phyloP scores from a whole-genome alignment of 2,888 invertebrate genomes.

The Gryllus longicercus region DNA sequence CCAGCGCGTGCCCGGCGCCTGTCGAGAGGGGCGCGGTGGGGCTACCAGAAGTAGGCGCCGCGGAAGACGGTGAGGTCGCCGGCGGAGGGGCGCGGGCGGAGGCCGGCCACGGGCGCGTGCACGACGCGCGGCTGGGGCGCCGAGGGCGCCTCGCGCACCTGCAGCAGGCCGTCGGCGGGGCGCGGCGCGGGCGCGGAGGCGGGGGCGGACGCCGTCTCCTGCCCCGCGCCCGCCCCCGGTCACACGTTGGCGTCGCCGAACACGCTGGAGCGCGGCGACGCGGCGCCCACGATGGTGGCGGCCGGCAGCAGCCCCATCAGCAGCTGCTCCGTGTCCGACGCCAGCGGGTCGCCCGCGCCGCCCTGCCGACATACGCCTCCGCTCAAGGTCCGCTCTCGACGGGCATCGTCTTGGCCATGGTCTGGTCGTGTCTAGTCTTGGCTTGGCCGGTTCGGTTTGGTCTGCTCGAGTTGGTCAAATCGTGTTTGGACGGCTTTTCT shows the following conservation, averaged over 20 bases:
- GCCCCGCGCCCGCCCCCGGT: not conserved
- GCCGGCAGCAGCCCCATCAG: slow-evolving; percentile 34
- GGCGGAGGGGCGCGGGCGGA: not conserved
- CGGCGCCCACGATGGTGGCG: slow-evolving; percentile 31
- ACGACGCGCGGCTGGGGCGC: not conserved
- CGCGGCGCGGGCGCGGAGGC: not conserved
- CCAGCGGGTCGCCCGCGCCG: slow-evolving; percentile 20
- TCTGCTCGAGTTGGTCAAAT: too few species aligned
- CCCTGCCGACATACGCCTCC: not conserved
- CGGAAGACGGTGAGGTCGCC: slow-evolving; percentile 6
- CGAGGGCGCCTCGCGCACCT: not conserved
- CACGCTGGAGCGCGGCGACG: slow-evolving; percentile 29
- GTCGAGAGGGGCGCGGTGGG: not conserved
- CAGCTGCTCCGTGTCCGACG: slow-evolving; percentile 36
- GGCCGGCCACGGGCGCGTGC: not conserved
- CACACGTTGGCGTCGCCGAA: slow-evolving; percentile 32
- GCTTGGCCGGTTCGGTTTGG: too few species aligned
- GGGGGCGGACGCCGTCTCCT: not conserved
- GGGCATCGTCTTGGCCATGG: too few species aligned
- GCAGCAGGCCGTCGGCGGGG: not conserved
- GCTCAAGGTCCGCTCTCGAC: too few species aligned
- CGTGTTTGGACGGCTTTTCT: too few species aligned
- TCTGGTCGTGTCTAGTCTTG: too few species aligned
- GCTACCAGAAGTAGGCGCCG: slow-evolving; percentile 1
- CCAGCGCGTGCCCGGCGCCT: too few species aligned